Conservation (phyloP, 2,888 invertebrate genomes). For the Ephialtes manifestator region DNA sequence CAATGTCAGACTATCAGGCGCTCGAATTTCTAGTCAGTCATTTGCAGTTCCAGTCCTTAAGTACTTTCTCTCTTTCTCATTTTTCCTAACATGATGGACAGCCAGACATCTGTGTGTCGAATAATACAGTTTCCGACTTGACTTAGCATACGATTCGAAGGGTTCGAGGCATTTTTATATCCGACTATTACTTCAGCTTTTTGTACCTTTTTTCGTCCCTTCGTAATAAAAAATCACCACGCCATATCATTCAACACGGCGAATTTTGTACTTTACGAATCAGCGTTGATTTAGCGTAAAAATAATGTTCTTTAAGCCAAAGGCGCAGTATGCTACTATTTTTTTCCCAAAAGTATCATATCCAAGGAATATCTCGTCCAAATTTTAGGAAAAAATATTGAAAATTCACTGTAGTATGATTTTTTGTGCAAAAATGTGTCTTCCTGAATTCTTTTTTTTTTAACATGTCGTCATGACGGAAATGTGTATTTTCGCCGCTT, state of each 20-base stretch:
- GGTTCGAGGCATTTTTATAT: background rate
- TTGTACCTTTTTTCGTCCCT: background rate
- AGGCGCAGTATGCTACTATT: too few relatives aligned
- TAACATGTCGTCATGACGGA: too few relatives aligned
- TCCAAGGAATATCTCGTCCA: too few relatives aligned
- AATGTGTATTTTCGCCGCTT: too few relatives aligned
- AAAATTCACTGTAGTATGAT: too few relatives aligned
- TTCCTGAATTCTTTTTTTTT: too few relatives aligned
- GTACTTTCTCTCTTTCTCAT: constrained; percentile 24
- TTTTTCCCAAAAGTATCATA: too few relatives aligned
- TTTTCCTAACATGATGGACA: constrained; percentile 9
- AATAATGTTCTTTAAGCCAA: too few relatives aligned
- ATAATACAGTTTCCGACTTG: constrained; percentile 19
- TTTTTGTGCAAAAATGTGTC: too few relatives aligned
- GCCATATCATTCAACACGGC: background rate
- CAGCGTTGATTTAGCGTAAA: too few relatives aligned
- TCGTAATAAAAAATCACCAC: background rate
- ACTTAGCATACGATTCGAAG: constrained; percentile 31
- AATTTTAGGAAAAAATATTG: too few relatives aligned
- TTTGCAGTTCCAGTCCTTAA: constrained; percentile 34
- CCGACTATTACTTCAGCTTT: background rate
- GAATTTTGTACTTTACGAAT: background rate
- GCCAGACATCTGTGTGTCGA: constrained; percentile 33
- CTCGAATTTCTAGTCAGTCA: constrained; percentile 22
- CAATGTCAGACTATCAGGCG: too few relatives aligned